Evolutionary conservation across 2,797 vertebrate genomes (phyloP).

Genomic region (Syngnathus rostellatus): DNA sequence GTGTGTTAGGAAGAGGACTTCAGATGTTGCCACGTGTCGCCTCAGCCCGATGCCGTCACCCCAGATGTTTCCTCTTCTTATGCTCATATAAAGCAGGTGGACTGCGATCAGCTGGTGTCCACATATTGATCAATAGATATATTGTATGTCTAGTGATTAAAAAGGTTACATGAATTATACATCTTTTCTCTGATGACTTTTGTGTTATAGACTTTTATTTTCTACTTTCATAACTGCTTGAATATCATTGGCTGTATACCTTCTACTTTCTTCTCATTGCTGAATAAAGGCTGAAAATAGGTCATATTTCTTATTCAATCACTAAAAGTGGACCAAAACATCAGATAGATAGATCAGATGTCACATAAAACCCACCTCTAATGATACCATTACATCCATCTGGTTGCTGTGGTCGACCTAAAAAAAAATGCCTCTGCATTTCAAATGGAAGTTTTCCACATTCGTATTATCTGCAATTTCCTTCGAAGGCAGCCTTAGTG

Average conservation of each 20-base stretch:
- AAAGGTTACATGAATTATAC: neutral
- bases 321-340: slow-evolving; percentile 19
- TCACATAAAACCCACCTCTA: slow-evolving; percentile 36
- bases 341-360: slow-evolving; percentile 30
- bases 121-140: slow-evolving; percentile 18
- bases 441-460: slow-evolving; percentile 47
- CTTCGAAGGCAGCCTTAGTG: slow-evolving; percentile 12
- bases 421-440: slow-evolving; percentile 49
- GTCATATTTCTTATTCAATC: slow-evolving; percentile 26
- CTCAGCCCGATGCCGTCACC: slow-evolving; percentile 32
- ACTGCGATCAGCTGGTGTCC: slow-evolving; percentile 18
- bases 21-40: slow-evolving; percentile 33
- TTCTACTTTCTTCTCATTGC: neutral
- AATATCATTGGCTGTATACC: neutral
- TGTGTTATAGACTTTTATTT: neutral
- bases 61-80: slow-evolving; percentile 54
- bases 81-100: slow-evolving; percentile 45
- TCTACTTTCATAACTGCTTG: neutral
- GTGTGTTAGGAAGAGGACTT: slow-evolving; percentile 30
- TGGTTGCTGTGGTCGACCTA: slow-evolving; percentile 41
- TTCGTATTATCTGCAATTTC: slow-evolving; percentile 51
- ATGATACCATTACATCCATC: slow-evolving; percentile 41
- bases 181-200: neutral
- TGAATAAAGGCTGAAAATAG: slow-evolving; percentile 1
- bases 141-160: neutral